Base-by-base conservation (phyloP, 1,140 invertebrate species). In the Diabrotica undecimpunctata region DNA sequence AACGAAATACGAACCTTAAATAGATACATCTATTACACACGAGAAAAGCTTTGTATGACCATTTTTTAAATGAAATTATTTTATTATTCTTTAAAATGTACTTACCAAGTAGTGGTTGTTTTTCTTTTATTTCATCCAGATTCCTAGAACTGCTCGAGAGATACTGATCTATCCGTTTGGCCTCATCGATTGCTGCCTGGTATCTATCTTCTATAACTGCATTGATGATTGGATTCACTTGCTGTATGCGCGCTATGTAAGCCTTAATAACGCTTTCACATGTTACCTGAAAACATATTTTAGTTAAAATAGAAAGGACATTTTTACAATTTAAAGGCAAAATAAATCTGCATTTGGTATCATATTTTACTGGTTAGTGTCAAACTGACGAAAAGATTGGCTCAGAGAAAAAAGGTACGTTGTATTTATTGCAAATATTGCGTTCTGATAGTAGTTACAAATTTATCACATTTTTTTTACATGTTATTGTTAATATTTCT, bases 151-250 rank as follows among this genome's bases (percentile, higher is more conserved):
- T 77, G 12, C 77, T 72, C 38, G 74, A 70, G 5, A 87, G 66
- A 7, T 83, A 69, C 5, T 71, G 65, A 74, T 87, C 85, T 1
- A 84, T 78, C 55, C 64, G 7, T 62, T 62, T 71, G 8, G 92
- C 90, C 52, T 93, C 89, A n/a, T 81, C 74, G 4, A 92, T 39
- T 0, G 92, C 92, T 0, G 79, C 82, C n/a, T 82, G 77, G 74
- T 86, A 93, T 13, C 91, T 80, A 12, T 91, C 83, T 61, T 92
- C 88, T 2, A 92, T 83, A 0, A 94, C 85, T 0, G 89, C 89
- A 79, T 94, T 94, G 6, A 94, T 61, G 0, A 84, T 70, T 0
- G 86, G 85, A 77, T 95, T 90, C 0, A 93, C 88, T 75, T 87
- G 84, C 58, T 83, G 80, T 7, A 93, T 87, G 12, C 92, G 82